Base-by-base conservation (phyloP, 2,113 vertebrate genomes). In the Chunga burmeisteri region DNA sequence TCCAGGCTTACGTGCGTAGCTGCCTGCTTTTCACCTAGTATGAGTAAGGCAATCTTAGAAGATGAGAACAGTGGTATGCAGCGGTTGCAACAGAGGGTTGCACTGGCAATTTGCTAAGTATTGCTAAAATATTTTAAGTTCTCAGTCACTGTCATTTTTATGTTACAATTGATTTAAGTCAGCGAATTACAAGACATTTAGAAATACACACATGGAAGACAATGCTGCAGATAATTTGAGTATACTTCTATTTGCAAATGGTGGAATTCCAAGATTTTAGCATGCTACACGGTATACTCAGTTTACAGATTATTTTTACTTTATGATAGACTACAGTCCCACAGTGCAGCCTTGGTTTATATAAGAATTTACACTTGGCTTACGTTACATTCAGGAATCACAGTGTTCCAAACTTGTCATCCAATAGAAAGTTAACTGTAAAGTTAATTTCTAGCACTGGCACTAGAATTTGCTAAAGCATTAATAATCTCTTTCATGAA, bases 1-100 rank as follows among this genome's bases (percentile, higher is more conserved):
- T 99, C 99, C 94, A 99, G 97, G 74, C 99, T 99, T 26, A 99
- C 95, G 0, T 99, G 99, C 0, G 99, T 99, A 62, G 99, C 99
- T 46, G 99, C 99, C 95, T 99, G 99, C 93, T 99, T 99, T 93
- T 99, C 99, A 61, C 99, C 99, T 99, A 90, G 13, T 34, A 80
- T 1, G 17, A 97, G 32, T 78, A 81, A 91, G 19, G 19, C 18
- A 58, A 4, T 55, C 55, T 93, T 42, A 93, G 52, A 47, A 83
- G 13, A 38, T 0, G 0, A 36, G 20, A 80, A 71, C 23, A 71
- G 36, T 1, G 0, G 49, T 7, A 4, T 2, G 6, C 34, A 77
- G 72, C 40, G 73, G 42, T 4, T 74, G 16, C 29, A 85, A 72
- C 32, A 74, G 9, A 80, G 16, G 8, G 6, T 7, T 74, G 73